Conservation (phyloP, 2,888 invertebrate species). For the Chesias legatella region DNA sequence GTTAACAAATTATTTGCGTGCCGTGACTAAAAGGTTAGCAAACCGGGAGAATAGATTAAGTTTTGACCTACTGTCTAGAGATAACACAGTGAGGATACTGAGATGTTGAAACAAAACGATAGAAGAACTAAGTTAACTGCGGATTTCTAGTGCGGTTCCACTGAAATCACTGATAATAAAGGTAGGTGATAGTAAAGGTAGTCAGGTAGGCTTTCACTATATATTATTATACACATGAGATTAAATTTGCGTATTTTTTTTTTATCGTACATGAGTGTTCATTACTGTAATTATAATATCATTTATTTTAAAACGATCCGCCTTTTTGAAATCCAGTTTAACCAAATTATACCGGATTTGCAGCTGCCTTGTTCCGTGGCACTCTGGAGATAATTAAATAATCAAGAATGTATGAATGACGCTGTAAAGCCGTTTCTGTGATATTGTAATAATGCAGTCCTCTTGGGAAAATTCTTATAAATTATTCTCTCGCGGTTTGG, state of each 20-base stretch:
- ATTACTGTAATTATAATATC: constrained; percentile 44
- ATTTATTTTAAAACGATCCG: constrained; percentile 47
- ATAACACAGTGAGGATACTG: no score
- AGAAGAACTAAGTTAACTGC: no score
- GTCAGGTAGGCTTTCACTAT: no score
- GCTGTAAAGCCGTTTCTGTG: constrained; percentile 71
- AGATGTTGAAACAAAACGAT: no score
- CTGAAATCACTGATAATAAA: no score
- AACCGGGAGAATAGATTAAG: constrained; percentile 30
- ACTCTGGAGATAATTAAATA: constrained; percentile 77
- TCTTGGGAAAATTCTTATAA: constrained; percentile 74
- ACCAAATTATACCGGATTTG: constrained; percentile 65
- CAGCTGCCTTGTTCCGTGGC: constrained; percentile 54
- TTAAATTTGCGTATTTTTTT: constrained; percentile 33
- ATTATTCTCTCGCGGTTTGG: constrained; percentile 69
- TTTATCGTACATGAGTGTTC: constrained; percentile 27
- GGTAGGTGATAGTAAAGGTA: no score
- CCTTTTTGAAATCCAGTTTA: constrained; percentile 59
- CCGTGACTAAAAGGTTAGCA: constrained; percentile 49
- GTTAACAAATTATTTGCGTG: constrained; percentile 68
- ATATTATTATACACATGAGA: no score
- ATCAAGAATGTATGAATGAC: constrained; percentile 78
- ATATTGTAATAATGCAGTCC: constrained; percentile 78
- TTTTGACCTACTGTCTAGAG: constrained; percentile 32
- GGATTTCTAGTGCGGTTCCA: no score